phyloP scores from a whole-genome alignment of 2,797 vertebrate species.

The Siniperca scherzeri region DNA sequence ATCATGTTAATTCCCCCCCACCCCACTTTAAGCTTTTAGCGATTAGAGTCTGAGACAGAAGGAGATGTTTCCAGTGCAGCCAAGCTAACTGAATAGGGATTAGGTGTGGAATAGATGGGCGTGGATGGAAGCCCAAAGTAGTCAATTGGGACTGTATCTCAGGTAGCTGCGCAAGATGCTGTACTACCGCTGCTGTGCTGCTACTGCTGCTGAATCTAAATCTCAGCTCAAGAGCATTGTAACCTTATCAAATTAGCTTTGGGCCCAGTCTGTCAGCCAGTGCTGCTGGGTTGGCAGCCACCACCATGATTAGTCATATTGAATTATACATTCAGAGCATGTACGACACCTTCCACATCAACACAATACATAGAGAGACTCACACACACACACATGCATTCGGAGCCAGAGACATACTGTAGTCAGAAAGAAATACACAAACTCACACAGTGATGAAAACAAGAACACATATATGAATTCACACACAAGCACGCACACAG shows the following conservation, averaged over 20 bases:
- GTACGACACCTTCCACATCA: conserved; percentile 79
- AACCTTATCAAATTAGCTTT: conserved; percentile 87
- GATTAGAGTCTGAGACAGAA: conserved; percentile 52
- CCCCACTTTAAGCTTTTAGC: conserved; percentile 49
- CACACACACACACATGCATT: conserved; percentile 40
- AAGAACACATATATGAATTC: conserved; percentile 42
- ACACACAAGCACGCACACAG: conserved; percentile 28
- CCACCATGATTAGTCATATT: conserved; percentile 89
- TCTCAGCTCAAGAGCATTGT: conserved; percentile 80
- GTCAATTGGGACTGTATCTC: conserved; percentile 68
- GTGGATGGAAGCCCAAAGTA: conserved; percentile 67
- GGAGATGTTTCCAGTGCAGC: conserved; percentile 54
- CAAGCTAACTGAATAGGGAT: conserved; percentile 73
- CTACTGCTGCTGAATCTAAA: conserved; percentile 70
- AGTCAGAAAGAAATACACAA: conserved; percentile 63
- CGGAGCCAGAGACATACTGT: conserved; percentile 49
- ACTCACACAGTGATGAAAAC: conserved; percentile 61
- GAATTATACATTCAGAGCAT: conserved; percentile 88
- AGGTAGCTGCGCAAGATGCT: conserved; percentile 64
- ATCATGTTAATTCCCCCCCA: conserved; percentile 58
- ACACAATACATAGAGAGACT: conserved; percentile 72
- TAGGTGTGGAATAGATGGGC: conserved; percentile 51
- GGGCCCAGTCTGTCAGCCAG: conserved; percentile 85
- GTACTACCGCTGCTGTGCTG: conserved; percentile 40
- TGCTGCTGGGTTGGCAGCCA: conserved; percentile 83